Percentiles rank a stretch among this genome's conserved stretches.
These are phyloP conservation scores for Haliaeetus leucogaster DNA, from an alignment of 2,113 vertebrate genomes.

Conservation along the genomic window DNA sequence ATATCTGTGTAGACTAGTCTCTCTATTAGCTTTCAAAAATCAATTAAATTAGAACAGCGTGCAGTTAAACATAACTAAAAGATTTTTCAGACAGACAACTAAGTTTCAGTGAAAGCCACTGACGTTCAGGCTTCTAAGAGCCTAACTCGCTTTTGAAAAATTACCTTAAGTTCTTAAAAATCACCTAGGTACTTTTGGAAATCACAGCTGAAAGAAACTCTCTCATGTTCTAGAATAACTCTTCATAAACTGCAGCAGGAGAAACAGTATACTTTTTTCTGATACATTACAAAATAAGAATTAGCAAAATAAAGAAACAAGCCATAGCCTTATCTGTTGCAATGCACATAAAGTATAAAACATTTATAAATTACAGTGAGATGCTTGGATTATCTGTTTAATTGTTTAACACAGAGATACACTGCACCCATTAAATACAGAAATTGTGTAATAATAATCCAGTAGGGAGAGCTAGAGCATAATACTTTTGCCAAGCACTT, in stretches of 20 bases:
- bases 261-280: background rate
- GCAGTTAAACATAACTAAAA: background rate
- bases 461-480: conserved; percentile 65
- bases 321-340: background rate
- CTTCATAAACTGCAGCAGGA: background rate
- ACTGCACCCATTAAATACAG: background rate
- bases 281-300: background rate
- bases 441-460: conserved; percentile 46
- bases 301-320: background rate
- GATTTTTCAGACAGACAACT: background rate
- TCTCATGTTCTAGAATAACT: background rate
- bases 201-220: background rate
- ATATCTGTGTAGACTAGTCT: background rate
- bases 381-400: background rate
- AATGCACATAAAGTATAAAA: background rate
- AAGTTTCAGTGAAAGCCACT: background rate
- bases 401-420: background rate
- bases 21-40: background rate
- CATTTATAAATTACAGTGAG: background rate
- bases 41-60: background rate
- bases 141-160: background rate
- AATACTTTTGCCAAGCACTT: conserved; percentile 40
- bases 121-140: background rate
- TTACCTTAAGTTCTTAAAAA: background rate
- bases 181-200: background rate